A percentile compares a stretch with the other conserved stretches of the same genome.
Evolutionary conservation across 2,888 invertebrate genomes (phyloP).

Genomic region (Drosophila subsilvestris): DNA sequence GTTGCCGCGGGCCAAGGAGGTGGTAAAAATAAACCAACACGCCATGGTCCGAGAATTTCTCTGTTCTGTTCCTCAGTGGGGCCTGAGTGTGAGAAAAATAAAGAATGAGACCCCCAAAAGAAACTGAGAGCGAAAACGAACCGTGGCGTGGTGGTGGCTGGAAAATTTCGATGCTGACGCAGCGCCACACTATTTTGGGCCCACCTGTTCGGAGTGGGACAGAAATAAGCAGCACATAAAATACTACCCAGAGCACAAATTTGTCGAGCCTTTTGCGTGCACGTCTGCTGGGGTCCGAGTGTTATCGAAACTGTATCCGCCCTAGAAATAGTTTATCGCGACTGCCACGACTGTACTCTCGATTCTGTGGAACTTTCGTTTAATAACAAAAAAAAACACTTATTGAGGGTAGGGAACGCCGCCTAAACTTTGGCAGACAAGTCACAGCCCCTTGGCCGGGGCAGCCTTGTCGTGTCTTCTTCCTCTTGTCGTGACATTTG

Average conservation of each 20-base stretch:
- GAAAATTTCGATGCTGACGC: conserved; percentile 68
- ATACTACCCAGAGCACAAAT: conserved; percentile 58
- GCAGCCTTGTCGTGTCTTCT: conserved; percentile 19
- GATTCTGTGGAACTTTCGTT: not conserved
- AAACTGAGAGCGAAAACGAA: not conserved
- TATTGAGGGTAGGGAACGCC: conserved; percentile 3
- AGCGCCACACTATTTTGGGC: conserved; percentile 57
- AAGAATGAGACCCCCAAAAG: not conserved
- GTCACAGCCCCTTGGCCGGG: conserved; percentile 1
- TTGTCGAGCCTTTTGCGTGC: conserved; percentile 47
- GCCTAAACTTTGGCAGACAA: conserved; percentile 29
- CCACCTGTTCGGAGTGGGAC: conserved; percentile 52
- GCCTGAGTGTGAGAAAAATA: conserved; percentile 45
- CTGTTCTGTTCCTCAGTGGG: not conserved
- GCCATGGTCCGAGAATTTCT: conserved; percentile 61
- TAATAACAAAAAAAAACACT: conserved; percentile 32
- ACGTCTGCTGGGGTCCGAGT: conserved; percentile 15
- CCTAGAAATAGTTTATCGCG: conserved; percentile 48
- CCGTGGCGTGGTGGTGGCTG: conserved; percentile 39
- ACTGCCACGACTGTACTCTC: not conserved
- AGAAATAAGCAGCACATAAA: conserved; percentile 46
- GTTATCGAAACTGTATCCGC: conserved; percentile 74
- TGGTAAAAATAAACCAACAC: conserved; percentile 68
- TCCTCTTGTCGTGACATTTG: conserved; percentile 36
- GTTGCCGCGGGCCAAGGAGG: conserved; percentile 47